phyloP scores from a whole-genome alignment of 2,888 invertebrate genomes.

The Tuta absoluta region DNA sequence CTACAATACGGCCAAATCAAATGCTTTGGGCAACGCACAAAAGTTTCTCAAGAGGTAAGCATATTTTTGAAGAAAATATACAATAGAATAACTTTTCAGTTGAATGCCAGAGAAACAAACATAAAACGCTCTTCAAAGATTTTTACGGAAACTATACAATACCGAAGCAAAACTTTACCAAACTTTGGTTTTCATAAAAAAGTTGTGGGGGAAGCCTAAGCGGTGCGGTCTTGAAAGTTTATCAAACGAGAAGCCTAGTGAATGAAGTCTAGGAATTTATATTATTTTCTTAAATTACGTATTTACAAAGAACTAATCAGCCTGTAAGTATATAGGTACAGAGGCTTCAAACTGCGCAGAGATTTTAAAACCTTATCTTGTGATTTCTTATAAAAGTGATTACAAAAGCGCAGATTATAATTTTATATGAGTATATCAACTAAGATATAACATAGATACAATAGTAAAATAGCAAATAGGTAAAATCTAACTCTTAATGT shows the following conservation, averaged over 20 bases:
- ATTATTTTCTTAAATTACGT: not conserved
- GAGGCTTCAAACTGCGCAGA: too few relatives aligned
- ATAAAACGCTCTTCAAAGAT: conserved; percentile 1
- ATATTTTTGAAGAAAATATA: not conserved
- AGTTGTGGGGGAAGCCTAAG: conserved; percentile 7
- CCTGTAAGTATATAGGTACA: not conserved
- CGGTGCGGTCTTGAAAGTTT: conserved; percentile 1
- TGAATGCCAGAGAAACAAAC: not conserved
- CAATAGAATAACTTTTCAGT: conserved; percentile 2
- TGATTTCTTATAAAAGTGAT: too few relatives aligned
- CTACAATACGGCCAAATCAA: not conserved
- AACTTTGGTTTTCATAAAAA: conserved; percentile 3
- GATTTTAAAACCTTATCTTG: too few relatives aligned
- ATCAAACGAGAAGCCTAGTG: conserved; percentile 7
- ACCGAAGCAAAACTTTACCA: not conserved
- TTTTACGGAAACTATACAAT: not conserved
- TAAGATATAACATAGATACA: too few relatives aligned
- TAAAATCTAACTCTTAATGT: too few relatives aligned
- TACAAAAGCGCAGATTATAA: too few relatives aligned
- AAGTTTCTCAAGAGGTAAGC: not conserved
- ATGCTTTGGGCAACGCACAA: not conserved
- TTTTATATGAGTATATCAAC: too few relatives aligned
- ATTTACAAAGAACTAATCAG: conserved; percentile 5
- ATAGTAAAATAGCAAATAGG: too few relatives aligned
- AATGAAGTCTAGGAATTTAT: not conserved